Evolutionary conservation across 1,140 invertebrate species (phyloP), one percentile per base, ranked within the genome.

Genomic region (Zaprionus taronus): DNA sequence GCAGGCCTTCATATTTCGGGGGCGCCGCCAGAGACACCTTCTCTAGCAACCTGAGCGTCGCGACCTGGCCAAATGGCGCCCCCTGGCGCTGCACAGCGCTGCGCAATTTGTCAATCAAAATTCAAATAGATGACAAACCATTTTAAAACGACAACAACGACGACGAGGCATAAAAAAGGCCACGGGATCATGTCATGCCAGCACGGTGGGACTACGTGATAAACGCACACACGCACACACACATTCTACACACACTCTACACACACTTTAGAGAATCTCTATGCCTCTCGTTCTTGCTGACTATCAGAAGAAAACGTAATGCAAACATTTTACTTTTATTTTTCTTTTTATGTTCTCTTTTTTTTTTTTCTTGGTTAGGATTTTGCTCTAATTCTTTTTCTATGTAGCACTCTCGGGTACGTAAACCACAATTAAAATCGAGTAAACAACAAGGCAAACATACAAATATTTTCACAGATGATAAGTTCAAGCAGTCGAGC

Each of bases 391-490:
- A 90, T 90, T 90, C 74, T 84, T 63, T 79, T 74, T 79, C 64
- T 81, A 76, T 75, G 67, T 66, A 63, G 63, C 55, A 44, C 63
- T 72, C 41, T 22, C 9, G 31, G 31, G 14, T 79, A 69, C 44
- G 65, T 68, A 53, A 79, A 79, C 72, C 72, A 89, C 85, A 89
- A 89, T 89, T 89, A 89, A 89, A 89, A 89, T 89, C 70, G 79
- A 77, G 82, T 72, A 89, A 87, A 87, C 65, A 87, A 66, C 34
- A 41, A 14, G 55, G 68, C 83, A 89, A 89, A 90, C 79, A 89
- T 63, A 85, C 86, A 90, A 90, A 90, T 90, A 90, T 90, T 90
- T 90, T 90, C 85, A 90, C 85, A 90, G 85, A 90, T 90, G 85
- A 90, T 90, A 90, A 90, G 85, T 90, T 82, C 85, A 87, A 70